Evolutionary conservation across 2,888 invertebrate genomes (phyloP), one percentile per base, ranked within the genome.

Genomic region (Ganaspis brasiliensis): DNA sequence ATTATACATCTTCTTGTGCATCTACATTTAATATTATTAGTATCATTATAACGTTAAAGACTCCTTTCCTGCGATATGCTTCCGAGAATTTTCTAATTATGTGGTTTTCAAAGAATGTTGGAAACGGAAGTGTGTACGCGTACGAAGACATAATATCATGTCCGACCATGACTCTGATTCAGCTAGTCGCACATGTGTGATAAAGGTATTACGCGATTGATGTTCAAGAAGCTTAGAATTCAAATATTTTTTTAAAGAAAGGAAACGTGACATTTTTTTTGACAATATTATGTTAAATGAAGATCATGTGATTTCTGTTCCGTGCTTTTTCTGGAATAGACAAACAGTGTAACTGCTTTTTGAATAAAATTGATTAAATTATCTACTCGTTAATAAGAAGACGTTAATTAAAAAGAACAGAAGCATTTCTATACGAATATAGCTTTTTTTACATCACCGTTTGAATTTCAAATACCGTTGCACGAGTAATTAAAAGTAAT

Each of bases 11-110:
- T 19, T 16, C 10, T 61, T 52, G 57, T 61, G 61, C 31, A 61
- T 16, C 61, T 61, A 61, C 61, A 61, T 61, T 61, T 61, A 31
- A 61, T 61, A 35, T 61, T 61, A 61, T 61, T 59, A 59, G 57
- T 59, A 59, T 59, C 35, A 35, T 61, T 61, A 61, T 61, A 61
- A 61, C 61, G 35, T 35, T 61, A 61, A 61, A 61, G 61, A 61
- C 61, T 61, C 61, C 35, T 61, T 61, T 61, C 61, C 61, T 61
- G 35, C 35, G 61, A 35, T 35, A 16, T 19, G 35, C 16, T 61
- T 61, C 61, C 61, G 61, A 6, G 61, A 61, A 61, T 35, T 35
- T 16, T n/a, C 61, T 61, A 35, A 61, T 61, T 61, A 35, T 61
- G 35, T 16, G 19, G 61, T 61, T 61, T 61, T 35, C 61, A 35